Base-by-base conservation (phyloP, 2,888 invertebrate genomes). In the Hesperia comma region DNA sequence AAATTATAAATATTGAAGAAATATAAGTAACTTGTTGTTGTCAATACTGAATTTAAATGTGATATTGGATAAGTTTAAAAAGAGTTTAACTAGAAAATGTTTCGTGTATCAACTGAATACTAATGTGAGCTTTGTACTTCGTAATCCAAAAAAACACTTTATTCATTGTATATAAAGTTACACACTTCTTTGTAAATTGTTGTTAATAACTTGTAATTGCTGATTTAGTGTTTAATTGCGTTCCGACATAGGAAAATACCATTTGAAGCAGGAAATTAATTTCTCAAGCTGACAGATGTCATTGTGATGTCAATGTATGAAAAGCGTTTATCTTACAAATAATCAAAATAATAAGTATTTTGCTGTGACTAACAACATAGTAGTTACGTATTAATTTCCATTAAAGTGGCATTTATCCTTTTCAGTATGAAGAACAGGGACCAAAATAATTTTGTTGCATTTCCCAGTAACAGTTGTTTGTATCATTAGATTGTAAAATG, bases 341-440 rank as follows among this genome's bases (percentile, higher is more conserved):
- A 67, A 61, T 61, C 80, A 79, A 79, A 84, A 82, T 83, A 84
- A 81, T 83, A 81, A 77, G 80, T 79, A 82, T 80, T 79, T 81
- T 79, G 72, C 70, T 76, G 74, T 70, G 72, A 73, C 72, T 72
- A 74, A 75, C 62, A 76, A 72, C 67, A 71, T 64, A 68, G 41
- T 17, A 63, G 55, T 63, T 70, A 64, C 63, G 60, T 60, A 70
- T 73, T 70, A 70, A 71, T 70, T 70, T 72, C 56, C 67, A 54
- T 70, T 72, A 64, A 69, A 14, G 63, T 68, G 63, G 43, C 60
- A 71, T 74, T 69, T 74, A 61, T 69, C 69, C 61, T 62, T 88
- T 87, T 72, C 83, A 89, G 90, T 84, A 89, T 87, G 86, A 88
- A 82, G 83, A 81, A 78, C 79, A 78, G 88, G 90, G 88, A 87